A percentile compares a stretch with the other conserved stretches of the same genome.
Conservation (phyloP, 2,113 vertebrate species). For the Thermophis baileyi region DNA sequence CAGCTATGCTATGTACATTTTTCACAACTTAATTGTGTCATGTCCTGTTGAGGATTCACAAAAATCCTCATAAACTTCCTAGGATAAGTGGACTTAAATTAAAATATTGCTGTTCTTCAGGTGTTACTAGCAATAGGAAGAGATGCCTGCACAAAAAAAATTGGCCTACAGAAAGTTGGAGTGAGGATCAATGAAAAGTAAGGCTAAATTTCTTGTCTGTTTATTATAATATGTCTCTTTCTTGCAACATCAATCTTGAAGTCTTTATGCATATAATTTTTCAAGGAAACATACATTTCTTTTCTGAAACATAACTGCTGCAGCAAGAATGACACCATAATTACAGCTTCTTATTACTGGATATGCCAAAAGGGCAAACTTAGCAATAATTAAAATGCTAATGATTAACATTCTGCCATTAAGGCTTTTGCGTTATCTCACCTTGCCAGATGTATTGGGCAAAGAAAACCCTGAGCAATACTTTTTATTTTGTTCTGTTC, state of each 20-base stretch:
- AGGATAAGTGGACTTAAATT: background rate
- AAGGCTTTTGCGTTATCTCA: background rate
- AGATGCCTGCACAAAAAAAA: constrained; percentile 75
- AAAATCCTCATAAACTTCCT: background rate
- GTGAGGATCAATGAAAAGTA: constrained; percentile 81
- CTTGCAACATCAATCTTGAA: background rate
- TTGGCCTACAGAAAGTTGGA: constrained; percentile 78
- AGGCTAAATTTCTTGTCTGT: constrained; percentile 21
- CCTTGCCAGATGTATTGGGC: background rate
- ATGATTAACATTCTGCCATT: background rate
- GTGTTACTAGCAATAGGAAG: constrained; percentile 79
- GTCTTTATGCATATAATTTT: background rate
- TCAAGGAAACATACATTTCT: background rate
- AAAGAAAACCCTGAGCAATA: background rate
- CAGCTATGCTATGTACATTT: background rate
- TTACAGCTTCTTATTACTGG: background rate
- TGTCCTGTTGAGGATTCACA: background rate
- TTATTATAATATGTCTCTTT: background rate
- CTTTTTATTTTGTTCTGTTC: background rate
- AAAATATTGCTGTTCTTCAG: constrained; percentile 58
- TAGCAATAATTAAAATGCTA: constrained; percentile 3
- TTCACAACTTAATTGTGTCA: background rate
- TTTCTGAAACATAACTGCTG: background rate
- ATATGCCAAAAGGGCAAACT: background rate
- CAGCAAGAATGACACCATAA: background rate